Conservation (phyloP, 1,140 invertebrate species). For the Conus betulinus region DNA sequence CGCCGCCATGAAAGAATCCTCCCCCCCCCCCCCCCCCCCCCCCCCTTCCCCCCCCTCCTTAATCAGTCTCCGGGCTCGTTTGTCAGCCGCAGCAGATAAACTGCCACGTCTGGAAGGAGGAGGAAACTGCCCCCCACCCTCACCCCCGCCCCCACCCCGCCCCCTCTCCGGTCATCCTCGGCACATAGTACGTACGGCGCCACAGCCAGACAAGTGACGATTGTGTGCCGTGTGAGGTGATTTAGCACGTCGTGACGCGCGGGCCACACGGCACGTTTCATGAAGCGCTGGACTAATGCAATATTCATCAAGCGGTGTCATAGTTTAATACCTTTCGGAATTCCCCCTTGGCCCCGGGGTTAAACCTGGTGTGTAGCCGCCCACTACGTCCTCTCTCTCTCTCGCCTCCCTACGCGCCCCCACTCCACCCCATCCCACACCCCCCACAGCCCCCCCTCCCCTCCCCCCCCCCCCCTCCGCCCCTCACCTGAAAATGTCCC, state of each 20-base stretch:
- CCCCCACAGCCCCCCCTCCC: no score
- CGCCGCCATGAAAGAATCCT: no score
- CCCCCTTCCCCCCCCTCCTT: no score
- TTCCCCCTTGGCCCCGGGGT: background rate
- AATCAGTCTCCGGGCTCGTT: no score
- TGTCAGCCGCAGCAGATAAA: background rate
- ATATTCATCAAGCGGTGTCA: slow-evolving; percentile 16
- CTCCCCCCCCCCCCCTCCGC: no score
- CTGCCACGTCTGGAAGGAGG: background rate
- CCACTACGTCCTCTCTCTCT: no score
- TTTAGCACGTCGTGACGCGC: background rate
- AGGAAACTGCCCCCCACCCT: background rate
- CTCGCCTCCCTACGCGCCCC: no score
- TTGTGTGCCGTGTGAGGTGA: background rate
- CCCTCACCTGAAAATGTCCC: no score
- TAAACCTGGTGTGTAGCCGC: no score
- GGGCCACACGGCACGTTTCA: background rate
- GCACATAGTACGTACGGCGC: background rate
- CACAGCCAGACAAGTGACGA: background rate
- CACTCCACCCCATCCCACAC: no score
- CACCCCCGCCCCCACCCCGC: no score
- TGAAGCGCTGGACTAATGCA: background rate
- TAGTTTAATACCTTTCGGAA: background rate
- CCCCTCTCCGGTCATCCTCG: background rate
- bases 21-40: no score